A percentile compares a stretch with the other conserved stretches of the same genome.
Conservation (phyloP, 2,113 vertebrate species). For the Cinclus mexicanus region DNA sequence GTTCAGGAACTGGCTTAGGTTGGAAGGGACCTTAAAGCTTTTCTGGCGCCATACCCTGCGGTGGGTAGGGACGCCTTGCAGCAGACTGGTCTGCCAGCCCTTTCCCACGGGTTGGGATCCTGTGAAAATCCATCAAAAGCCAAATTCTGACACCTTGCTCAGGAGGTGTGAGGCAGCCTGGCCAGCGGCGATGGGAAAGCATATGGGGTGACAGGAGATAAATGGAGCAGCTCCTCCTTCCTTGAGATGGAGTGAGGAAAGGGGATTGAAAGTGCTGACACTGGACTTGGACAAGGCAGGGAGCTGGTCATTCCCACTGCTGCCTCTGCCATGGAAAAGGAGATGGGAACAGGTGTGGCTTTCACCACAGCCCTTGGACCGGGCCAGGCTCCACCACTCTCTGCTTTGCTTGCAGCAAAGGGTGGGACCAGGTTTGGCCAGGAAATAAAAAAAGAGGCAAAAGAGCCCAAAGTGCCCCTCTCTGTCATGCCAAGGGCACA, state of each 20-base stretch:
- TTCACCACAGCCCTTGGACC: background rate
- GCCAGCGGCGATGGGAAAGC: background rate
- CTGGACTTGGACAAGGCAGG: background rate
- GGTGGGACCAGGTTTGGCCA: background rate
- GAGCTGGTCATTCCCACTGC: background rate
- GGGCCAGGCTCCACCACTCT: background rate
- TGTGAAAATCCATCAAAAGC: background rate
- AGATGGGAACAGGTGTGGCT: background rate
- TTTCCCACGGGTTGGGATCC: background rate
- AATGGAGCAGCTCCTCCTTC: background rate
- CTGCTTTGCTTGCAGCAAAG: background rate
- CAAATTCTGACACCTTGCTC: rapidly evolving
- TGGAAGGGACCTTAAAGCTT: background rate
- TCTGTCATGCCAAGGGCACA: background rate
- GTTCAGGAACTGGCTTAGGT: no score
- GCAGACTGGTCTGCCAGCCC: background rate
- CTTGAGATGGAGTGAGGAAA: background rate
- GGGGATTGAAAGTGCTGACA: background rate
- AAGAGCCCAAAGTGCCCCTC: background rate
- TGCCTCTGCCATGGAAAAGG: background rate
- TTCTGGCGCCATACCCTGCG: background rate
- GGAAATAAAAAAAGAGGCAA: background rate
- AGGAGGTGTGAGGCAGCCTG: background rate
- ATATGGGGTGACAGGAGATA: background rate
- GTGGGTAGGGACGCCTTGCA: no score